phyloP scores from a whole-genome alignment of 2,888 invertebrate genomes.

The Scaeva pyrastri region DNA sequence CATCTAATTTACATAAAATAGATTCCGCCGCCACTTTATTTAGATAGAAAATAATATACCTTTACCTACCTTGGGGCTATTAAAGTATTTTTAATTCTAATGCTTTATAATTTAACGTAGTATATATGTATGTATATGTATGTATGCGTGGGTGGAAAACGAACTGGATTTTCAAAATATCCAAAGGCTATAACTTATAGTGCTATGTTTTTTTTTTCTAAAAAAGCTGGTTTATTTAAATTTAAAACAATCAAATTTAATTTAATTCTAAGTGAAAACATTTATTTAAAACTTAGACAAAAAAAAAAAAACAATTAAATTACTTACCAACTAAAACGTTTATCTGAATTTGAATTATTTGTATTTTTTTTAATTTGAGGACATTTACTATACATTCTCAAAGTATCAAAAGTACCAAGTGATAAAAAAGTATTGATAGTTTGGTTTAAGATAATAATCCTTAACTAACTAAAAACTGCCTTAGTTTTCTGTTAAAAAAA shows the following conservation, averaged over 20 bases:
- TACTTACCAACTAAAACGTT: neutral
- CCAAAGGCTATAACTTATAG: neutral
- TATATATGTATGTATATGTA: neutral
- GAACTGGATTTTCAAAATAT: neutral
- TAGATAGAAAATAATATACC: slow-evolving; percentile 9
- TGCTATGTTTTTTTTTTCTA: neutral
- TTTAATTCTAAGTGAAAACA: neutral
- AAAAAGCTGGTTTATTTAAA: neutral
- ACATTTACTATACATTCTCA: no score
- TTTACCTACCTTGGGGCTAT: slow-evolving; percentile 12
- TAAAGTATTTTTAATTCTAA: slow-evolving; percentile 5
- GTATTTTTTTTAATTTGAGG: neutral
- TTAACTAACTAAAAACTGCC: no score
- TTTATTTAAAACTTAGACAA: neutral
- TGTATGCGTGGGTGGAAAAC: neutral
- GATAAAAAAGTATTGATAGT: no score
- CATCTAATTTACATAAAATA: slow-evolving; percentile 42
- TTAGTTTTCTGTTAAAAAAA: no score
- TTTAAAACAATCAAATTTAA: neutral
- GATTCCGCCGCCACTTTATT: slow-evolving; percentile 2
- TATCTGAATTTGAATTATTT: neutral
- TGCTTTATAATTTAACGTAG: slow-evolving; percentile 11
- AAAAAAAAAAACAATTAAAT: neutral
- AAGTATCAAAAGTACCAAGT: no score
- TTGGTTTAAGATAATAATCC: no score